A percentile compares a stretch with the other conserved stretches of the same genome.
Evolutionary conservation across 2,888 invertebrate genomes (phyloP).

Genomic region (Limnephilus rhombicus): DNA sequence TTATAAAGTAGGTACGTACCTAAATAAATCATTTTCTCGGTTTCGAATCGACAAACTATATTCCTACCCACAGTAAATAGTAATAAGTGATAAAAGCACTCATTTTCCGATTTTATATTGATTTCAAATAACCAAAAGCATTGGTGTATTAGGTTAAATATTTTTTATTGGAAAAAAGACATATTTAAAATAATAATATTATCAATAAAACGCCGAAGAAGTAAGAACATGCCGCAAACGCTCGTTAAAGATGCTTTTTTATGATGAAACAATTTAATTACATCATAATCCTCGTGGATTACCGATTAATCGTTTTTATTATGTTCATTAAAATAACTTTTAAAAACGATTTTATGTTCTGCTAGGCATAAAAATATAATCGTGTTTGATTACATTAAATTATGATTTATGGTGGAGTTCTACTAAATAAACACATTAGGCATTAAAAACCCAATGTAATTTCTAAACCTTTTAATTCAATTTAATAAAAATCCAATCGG

Average conservation of each 20-base stretch:
- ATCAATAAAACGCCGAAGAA: not conserved
- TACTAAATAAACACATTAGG: not conserved
- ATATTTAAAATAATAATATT: not conserved
- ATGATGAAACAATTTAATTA: not conserved
- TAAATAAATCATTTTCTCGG: no score
- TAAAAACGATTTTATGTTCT: not conserved
- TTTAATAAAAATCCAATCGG: not conserved
- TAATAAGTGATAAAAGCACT: no score
- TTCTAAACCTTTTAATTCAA: not conserved
- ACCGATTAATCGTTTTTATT: not conserved
- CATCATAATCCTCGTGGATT: not conserved
- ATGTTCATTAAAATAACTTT: not conserved
- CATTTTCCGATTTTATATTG: no score
- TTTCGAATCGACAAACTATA: no score
- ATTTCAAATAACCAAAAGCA: no score
- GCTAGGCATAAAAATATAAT: not conserved
- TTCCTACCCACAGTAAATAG: no score
- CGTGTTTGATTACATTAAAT: not conserved
- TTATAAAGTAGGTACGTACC: no score
- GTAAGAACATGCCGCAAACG: not conserved
- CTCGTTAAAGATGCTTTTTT: not conserved
- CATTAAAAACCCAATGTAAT: not conserved
- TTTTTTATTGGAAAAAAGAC: not conserved
- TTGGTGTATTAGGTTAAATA: no score
- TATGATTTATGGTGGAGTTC: not conserved